Base-by-base conservation (phyloP, 2,113 vertebrate species). In the Triplophysa dalaica region DNA sequence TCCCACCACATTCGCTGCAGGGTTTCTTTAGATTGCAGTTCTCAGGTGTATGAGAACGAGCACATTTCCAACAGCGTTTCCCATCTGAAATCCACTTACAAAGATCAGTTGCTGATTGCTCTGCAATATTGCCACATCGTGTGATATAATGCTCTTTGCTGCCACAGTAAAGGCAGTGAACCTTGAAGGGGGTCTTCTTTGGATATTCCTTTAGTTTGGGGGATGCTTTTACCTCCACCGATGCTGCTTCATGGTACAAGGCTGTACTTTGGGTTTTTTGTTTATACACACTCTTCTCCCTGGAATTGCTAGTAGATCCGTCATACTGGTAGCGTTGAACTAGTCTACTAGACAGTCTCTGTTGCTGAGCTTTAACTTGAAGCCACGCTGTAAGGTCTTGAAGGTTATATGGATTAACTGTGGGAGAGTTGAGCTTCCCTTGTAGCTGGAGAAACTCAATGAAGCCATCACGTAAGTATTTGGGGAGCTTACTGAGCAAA, bases 331-430 rank as follows among this genome's bases (percentile, higher is more conserved):
- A 70, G 14, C 2, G 13, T 21, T 70, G 67, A 2, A 70, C 21
- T 52, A 70, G 6, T 4, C 22, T 1, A 52, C 7, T 70, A 10
- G 45, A 69, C 67, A 69, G 45, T 43, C 45, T 8, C 8, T 69
- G 67, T 22, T 69, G 67, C 13, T 68, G 41, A 22, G 67, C 67
- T 11, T 70, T 70, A 2, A 70, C 45, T 29, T 70, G 67, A 1
- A 70, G 67, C 21, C 43, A 50, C 16, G 19, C 66, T 24, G 66
- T n/a, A 68, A 45, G 14, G 19, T 68, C 41, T 2, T 68, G 41
- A 6, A 50, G 5, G 24, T 50, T 48, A 4, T 68, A 68, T 0
- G 41, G 66, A 3, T 68, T 68, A 8, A 68, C 3, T 48, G 4
- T 68, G 13, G 45, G 4, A 9, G 21, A n/a, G 19, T 45, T 48